Evolutionary conservation across 2,888 invertebrate genomes (phyloP).

Genomic region (Polyommatus icarus): DNA sequence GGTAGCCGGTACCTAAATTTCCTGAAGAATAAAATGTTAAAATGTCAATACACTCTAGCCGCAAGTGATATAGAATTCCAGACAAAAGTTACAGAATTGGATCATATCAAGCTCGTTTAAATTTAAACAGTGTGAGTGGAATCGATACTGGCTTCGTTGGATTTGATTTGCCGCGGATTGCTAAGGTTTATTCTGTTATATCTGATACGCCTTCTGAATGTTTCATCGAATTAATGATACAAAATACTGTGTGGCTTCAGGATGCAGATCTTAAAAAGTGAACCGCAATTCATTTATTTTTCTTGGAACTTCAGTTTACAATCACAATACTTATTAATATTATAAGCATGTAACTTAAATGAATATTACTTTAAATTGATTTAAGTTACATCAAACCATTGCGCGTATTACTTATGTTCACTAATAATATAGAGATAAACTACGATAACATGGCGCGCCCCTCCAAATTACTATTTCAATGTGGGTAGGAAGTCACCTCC

Average conservation of each 20-base stretch:
- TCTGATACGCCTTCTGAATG: slow-evolving; percentile 37
- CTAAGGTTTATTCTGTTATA: slow-evolving; percentile 37
- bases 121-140: slow-evolving; percentile 55
- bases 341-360: too few species aligned
- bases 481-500: too few species aligned
- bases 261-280: too few species aligned
- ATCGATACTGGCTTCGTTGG: slow-evolving; percentile 41
- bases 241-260: slow-evolving; percentile 13
- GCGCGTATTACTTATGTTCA: too few species aligned
- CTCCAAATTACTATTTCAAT: too few species aligned
- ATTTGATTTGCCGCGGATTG: slow-evolving; percentile 41
- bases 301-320: too few species aligned
- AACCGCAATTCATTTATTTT: too few species aligned
- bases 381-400: too few species aligned
- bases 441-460: too few species aligned
- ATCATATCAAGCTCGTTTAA: slow-evolving; percentile 47
- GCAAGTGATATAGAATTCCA: slow-evolving; percentile 23
- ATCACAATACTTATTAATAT: too few species aligned
- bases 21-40: not conserved
- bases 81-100: slow-evolving; percentile 36
- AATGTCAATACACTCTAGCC: slow-evolving; percentile 14
- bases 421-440: too few species aligned
- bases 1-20: not conserved
- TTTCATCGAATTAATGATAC: slow-evolving; percentile 36
- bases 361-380: too few species aligned